Evolutionary conservation across 2,113 vertebrate species (phyloP).

Genomic region (Rousettus leschenaultii): DNA sequence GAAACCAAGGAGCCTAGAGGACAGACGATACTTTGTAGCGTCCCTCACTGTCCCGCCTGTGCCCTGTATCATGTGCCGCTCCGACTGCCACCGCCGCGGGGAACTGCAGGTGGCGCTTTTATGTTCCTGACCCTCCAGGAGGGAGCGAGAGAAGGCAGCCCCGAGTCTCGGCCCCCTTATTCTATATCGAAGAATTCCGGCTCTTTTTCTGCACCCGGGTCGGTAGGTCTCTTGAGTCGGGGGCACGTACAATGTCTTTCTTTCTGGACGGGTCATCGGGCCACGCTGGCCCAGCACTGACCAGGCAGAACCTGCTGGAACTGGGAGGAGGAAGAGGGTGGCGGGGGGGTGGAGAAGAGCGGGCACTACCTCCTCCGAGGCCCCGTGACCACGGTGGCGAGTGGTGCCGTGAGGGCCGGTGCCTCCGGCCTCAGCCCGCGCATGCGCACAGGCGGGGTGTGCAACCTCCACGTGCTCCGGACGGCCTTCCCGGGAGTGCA

Average conservation of each 20-base stretch:
- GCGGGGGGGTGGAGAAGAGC: neutral
- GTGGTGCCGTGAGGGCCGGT: neutral
- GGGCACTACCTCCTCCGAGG: neutral
- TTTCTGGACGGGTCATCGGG: neutral
- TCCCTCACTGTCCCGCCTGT: neutral
- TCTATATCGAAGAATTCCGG: neutral
- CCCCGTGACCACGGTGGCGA: neutral
- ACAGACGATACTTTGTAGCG: too few relatives aligned
- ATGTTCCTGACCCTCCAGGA: neutral
- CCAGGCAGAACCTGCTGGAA: rapidly evolving
- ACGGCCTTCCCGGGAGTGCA: neutral
- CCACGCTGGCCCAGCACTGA: neutral
- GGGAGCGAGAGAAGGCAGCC: neutral
- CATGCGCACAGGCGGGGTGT: neutral
- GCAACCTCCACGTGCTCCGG: neutral
- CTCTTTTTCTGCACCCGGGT: neutral
- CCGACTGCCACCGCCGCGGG: rapidly evolving
- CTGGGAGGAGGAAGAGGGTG: neutral
- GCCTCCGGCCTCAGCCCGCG: neutral
- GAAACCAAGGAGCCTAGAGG: neutral
- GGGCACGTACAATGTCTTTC: neutral
- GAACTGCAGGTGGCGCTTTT: neutral
- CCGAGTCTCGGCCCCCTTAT: rapidly evolving
- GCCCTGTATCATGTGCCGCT: rapidly evolving
- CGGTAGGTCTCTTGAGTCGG: neutral